Conservation (phyloP, 1,140 invertebrate species). For the Drosophila kohkoa region DNA sequence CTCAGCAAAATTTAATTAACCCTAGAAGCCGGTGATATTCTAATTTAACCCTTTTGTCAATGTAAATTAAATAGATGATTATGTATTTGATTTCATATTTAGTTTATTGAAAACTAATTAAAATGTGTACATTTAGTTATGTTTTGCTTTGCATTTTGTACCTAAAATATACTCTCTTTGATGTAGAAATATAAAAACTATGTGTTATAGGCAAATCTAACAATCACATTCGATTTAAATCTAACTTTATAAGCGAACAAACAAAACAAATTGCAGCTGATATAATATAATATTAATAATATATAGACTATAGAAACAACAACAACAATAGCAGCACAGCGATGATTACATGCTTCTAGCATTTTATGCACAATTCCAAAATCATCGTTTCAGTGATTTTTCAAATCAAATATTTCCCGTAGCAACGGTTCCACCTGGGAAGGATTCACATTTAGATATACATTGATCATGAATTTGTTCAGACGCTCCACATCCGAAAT, state of each 20-base stretch:
- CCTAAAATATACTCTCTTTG: slow-evolving; percentile 81
- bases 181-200: slow-evolving; percentile 82
- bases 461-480: slow-evolving; percentile 92
- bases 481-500: slow-evolving; percentile 93
- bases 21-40: background rate
- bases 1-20: background rate
- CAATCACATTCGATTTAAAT: slow-evolving; percentile 79
- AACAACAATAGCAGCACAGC: slow-evolving; percentile 63
- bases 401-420: slow-evolving; percentile 97
- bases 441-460: slow-evolving; percentile 96
- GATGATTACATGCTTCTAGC: slow-evolving; percentile 50
- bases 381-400: slow-evolving; percentile 85
- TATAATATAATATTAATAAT: slow-evolving; percentile 15
- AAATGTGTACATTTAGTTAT: slow-evolving; percentile 69
- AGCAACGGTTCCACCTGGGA: slow-evolving; percentile 94
- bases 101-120: slow-evolving; percentile 79
- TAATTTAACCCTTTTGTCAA: background rate
- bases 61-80: background rate
- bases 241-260: slow-evolving; percentile 79
- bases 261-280: slow-evolving; percentile 65
- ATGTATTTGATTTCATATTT: slow-evolving; percentile 44
- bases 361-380: slow-evolving; percentile 62
- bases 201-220: slow-evolving; percentile 79
- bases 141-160: slow-evolving; percentile 78
- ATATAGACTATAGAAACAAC: slow-evolving; percentile 65